These are phyloP conservation scores for Synanthedon tipuliformis DNA, from an alignment of 2,888 invertebrate genomes.

Conservation along the genomic window DNA sequence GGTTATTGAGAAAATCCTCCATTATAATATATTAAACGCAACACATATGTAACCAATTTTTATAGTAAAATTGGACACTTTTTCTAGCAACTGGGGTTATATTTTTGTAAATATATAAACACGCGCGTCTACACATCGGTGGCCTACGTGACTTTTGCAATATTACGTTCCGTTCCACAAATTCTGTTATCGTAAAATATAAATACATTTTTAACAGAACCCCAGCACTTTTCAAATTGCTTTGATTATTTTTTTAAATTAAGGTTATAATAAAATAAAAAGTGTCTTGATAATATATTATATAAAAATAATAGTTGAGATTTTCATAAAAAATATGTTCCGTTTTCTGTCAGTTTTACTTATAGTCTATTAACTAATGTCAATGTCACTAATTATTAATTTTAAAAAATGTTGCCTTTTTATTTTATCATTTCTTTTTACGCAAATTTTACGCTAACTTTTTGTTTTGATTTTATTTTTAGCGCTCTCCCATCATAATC, in stretches of 20 bases:
- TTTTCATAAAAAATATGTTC: too few species aligned
- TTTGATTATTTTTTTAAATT: too few species aligned
- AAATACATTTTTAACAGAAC: background rate
- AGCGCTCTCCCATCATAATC: slow-evolving; percentile 76
- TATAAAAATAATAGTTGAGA: too few species aligned
- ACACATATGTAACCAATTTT: slow-evolving; percentile 1
- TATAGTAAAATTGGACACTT: background rate
- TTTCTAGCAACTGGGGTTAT: slow-evolving; percentile 19
- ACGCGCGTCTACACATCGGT: slow-evolving; percentile 28
- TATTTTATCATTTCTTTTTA: too few species aligned
- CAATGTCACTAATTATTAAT: too few species aligned
- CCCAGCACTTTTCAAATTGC: too few species aligned
- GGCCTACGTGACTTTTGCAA: slow-evolving; percentile 65
- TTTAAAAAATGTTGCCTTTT: too few species aligned
- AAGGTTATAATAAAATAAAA: too few species aligned
- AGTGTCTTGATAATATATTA: too few species aligned
- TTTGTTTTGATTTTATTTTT: slow-evolving; percentile 7
- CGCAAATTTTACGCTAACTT: too few species aligned
- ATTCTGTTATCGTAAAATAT: background rate
- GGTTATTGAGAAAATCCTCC: slow-evolving; percentile 42
- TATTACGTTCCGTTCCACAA: slow-evolving; percentile 21
- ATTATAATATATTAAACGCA: slow-evolving; percentile 17
- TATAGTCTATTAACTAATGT: too few species aligned
- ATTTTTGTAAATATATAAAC: slow-evolving; percentile 37
- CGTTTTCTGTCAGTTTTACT: too few species aligned